Evolutionary conservation across 1,140 invertebrate genomes (phyloP).

Genomic region (Temnothorax longispinosus): DNA sequence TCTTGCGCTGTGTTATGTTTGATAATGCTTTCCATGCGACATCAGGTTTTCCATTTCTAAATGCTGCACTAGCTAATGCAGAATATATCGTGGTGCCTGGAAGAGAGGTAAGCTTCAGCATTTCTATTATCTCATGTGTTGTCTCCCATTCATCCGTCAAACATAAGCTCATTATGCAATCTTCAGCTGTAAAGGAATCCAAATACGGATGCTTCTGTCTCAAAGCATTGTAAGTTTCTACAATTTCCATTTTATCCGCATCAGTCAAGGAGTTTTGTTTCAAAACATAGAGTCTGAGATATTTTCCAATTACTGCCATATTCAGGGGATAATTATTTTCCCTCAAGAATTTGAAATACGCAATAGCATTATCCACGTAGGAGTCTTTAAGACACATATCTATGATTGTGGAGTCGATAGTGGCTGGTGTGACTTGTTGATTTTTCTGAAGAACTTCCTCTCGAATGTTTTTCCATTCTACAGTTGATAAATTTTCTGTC

Average conservation of each 20-base stretch:
- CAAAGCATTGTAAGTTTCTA: slow-evolving; percentile 86
- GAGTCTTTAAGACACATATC: slow-evolving; percentile 82
- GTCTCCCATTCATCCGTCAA: slow-evolving; percentile 88
- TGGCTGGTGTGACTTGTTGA: slow-evolving; percentile 74
- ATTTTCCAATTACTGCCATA: slow-evolving; percentile 85
- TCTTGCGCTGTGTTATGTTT: slow-evolving; percentile 72
- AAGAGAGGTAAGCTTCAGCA: slow-evolving; percentile 84
- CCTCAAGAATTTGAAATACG: slow-evolving; percentile 87
- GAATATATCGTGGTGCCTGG: slow-evolving; percentile 81
- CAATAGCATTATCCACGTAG: slow-evolving; percentile 85
- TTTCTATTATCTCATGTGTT: slow-evolving; percentile 87
- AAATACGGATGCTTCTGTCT: slow-evolving; percentile 86
- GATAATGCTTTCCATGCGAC: slow-evolving; percentile 86
- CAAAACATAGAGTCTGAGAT: slow-evolving; percentile 86
- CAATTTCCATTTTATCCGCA: slow-evolving; percentile 86
- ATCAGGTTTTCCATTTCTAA: slow-evolving; percentile 86
- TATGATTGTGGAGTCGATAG: slow-evolving; percentile 87
- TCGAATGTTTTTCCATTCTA: slow-evolving; percentile 65
- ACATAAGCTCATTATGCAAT: slow-evolving; percentile 87
- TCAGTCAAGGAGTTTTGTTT: slow-evolving; percentile 77
- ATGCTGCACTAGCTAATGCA: slow-evolving; percentile 86
- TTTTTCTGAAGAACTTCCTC: slow-evolving; percentile 30
- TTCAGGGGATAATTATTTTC: slow-evolving; percentile 84
- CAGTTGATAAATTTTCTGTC: background rate
- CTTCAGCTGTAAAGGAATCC: slow-evolving; percentile 87